These are phyloP conservation scores for Panzeria rudis DNA, from an alignment of 2,888 invertebrate genomes.

Conservation along the genomic window DNA sequence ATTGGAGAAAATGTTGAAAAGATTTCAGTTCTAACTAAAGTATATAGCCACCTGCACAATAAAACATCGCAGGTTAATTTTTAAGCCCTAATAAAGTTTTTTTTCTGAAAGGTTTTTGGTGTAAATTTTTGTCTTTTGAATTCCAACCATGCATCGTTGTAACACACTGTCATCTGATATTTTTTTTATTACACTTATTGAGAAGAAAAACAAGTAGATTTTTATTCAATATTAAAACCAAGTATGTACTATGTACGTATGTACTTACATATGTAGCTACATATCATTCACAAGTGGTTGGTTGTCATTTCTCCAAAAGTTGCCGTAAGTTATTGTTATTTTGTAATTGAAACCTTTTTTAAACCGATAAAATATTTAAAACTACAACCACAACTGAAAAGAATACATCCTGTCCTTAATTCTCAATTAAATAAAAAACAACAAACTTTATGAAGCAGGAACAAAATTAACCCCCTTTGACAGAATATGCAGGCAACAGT, in stretches of 20 bases:
- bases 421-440: slow-evolving; percentile 19
- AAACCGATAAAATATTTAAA: slow-evolving; percentile 63
- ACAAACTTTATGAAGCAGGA: slow-evolving; percentile 15
- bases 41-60: too few relatives aligned
- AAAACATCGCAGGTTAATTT: too few relatives aligned
- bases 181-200: slow-evolving; percentile 49
- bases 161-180: slow-evolving; percentile 66
- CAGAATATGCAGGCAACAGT: background rate
- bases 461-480: slow-evolving; percentile 35
- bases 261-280: background rate
- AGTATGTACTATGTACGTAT: slow-evolving; percentile 12
- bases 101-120: background rate
- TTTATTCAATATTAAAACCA: slow-evolving; percentile 41
- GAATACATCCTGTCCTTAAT: slow-evolving; percentile 62
- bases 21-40: too few relatives aligned
- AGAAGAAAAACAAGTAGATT: slow-evolving; percentile 53
- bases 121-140: background rate
- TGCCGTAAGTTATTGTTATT: slow-evolving; percentile 26
- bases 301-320: slow-evolving; percentile 38
- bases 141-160: background rate
- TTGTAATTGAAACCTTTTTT: slow-evolving; percentile 70
- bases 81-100: background rate
- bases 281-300: slow-evolving; percentile 63
- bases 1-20: too few relatives aligned
- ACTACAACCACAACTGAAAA: slow-evolving; percentile 57